Evolutionary conservation across 2,888 invertebrate species (phyloP).

Genomic region (Escarpia spicata): DNA sequence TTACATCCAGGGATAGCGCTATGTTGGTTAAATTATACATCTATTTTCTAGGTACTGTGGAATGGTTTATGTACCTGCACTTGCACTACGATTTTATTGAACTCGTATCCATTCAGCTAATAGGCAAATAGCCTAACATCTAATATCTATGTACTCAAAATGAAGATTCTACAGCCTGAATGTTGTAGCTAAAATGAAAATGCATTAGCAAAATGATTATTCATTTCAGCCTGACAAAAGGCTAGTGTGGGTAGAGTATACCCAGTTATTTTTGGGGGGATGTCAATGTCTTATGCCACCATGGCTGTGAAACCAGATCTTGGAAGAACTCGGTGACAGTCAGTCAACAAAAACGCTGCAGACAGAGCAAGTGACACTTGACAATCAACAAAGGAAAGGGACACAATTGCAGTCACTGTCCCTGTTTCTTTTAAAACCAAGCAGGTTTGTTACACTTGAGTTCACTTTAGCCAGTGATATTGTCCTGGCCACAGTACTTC

Average conservation of each 20-base stretch:
- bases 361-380: neutral
- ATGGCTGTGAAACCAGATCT: neutral
- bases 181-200: no score
- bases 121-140: no score
- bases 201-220: no score
- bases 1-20: neutral
- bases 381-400: slow-evolving; percentile 13
- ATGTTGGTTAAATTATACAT: neutral
- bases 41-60: neutral
- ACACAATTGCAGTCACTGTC: slow-evolving; percentile 13
- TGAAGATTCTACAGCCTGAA: neutral
- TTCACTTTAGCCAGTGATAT: neutral
- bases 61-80: neutral
- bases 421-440: neutral
- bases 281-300: no score
- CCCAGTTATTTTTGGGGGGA: no score
- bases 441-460: neutral
- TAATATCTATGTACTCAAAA: neutral
- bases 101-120: no score
- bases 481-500: neutral
- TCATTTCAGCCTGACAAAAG: no score
- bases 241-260: no score
- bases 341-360: neutral
- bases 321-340: neutral
- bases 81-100: no score